Percentiles rank a stretch among this genome's conserved stretches.
Conservation (phyloP, 92 coral and sea anemone genomes). For the Hydrozoanthus gracilis region DNA sequence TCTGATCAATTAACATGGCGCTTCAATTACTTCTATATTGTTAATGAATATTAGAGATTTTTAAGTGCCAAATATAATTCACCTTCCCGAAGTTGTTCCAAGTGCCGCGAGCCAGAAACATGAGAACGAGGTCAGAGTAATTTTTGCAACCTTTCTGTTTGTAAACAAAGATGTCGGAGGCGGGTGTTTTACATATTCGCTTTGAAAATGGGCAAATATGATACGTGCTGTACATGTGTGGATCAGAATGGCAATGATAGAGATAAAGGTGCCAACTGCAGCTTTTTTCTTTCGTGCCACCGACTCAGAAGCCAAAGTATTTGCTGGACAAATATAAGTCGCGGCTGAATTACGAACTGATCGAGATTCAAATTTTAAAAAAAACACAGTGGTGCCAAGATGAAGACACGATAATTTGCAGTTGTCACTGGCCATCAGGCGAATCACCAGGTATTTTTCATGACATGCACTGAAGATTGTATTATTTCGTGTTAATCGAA, state of each 20-base stretch:
- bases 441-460: slow-evolving; percentile 34
- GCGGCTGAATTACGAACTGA: slow-evolving; percentile 2
- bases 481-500: background rate
- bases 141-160: background rate
- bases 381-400: background rate
- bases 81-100: background rate
- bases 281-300: background rate
- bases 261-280: slow-evolving; percentile 12
- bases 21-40: too few species aligned
- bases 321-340: slow-evolving; percentile 1
- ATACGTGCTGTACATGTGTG: slow-evolving; percentile 10
- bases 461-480: background rate
- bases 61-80: too few species aligned
- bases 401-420: background rate
- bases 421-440: slow-evolving; percentile 34
- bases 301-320: background rate
- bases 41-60: too few species aligned
- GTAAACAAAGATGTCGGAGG: background rate
- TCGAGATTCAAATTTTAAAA: background rate
- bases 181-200: background rate
- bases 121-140: background rate
- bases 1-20: too few species aligned
- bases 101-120: too few species aligned
- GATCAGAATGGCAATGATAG: slow-evolving; percentile 6
- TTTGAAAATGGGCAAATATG: slow-evolving; percentile 17